phyloP scores from a whole-genome alignment of 2,888 invertebrate species.

The Sussaba pulchella region DNA sequence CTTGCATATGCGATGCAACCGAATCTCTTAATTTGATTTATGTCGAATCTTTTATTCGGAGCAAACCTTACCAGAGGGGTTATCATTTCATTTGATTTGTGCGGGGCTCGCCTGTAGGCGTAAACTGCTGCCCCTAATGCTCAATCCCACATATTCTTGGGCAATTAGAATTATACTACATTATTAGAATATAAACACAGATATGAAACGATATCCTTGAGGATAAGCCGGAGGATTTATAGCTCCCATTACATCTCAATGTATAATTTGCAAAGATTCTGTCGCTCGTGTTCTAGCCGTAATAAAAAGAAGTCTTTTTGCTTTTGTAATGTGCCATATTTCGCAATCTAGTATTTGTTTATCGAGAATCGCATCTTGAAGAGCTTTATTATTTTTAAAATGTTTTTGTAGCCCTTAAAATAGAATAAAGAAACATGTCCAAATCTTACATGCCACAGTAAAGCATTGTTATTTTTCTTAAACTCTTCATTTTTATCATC shows the following conservation, averaged over 20 bases:
- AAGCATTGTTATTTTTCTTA: constrained; percentile 41
- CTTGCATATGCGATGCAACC: constrained; percentile 36
- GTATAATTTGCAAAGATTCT: constrained; percentile 61
- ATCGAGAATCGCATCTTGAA: constrained; percentile 65
- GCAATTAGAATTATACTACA: constrained; percentile 27
- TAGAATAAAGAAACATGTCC: constrained; percentile 69
- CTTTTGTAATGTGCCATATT: constrained; percentile 67
- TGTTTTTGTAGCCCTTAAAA: constrained; percentile 65
- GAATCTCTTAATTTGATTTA: constrained; percentile 48
- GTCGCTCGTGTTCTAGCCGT: constrained; percentile 51
- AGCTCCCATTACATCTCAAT: constrained; percentile 64
- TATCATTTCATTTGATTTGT: constrained; percentile 53
- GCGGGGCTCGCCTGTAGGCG: constrained; percentile 58
- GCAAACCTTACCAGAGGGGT: constrained; percentile 44
- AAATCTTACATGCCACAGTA: constrained; percentile 71
- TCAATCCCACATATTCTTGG: constrained; percentile 69
- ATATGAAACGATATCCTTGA: constrained; percentile 40
- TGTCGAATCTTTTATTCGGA: constrained; percentile 21
- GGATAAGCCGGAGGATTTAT: constrained; percentile 59
- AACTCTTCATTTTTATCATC: constrained; percentile 10
- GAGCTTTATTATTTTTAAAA: constrained; percentile 60
- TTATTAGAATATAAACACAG: too few species aligned
- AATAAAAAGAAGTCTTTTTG: constrained; percentile 69
- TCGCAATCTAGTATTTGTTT: constrained; percentile 69
- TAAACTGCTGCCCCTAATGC: constrained; percentile 58